phyloP scores from a whole-genome alignment of 2,888 invertebrate genomes.

The Lampropteryx suffumata region DNA sequence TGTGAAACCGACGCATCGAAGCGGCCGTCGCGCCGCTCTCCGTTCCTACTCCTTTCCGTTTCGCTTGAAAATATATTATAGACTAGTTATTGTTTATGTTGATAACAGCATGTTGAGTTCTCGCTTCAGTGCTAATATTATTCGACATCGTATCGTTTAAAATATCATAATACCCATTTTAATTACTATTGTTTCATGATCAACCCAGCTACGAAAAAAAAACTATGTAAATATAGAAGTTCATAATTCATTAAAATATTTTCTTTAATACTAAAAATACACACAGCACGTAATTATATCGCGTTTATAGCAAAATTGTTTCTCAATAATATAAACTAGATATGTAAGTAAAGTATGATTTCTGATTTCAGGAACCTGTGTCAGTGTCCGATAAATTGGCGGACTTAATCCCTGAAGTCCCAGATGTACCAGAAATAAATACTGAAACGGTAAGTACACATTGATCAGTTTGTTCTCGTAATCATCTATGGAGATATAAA shows the following conservation, averaged over 20 bases:
- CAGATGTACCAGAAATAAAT: constrained; percentile 69
- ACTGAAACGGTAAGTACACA: constrained; percentile 60
- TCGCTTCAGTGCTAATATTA: constrained; percentile 63
- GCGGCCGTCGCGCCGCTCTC: constrained; percentile 34
- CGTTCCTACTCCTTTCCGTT: constrained; percentile 43
- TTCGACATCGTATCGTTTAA: background rate
- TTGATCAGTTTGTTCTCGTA: background rate
- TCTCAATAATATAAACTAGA: no score
- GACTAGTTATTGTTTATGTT: constrained; percentile 33
- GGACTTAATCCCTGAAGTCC: constrained; percentile 71
- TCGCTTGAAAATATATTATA: constrained; percentile 42
- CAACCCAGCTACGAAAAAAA: background rate
- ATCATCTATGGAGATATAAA: no score
- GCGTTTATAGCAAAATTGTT: no score
- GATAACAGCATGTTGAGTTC: constrained; percentile 53
- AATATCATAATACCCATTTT: constrained; percentile 5
- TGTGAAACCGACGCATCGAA: constrained; percentile 23
- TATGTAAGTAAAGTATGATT: background rate
- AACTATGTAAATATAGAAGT: constrained; percentile 7
- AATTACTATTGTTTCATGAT: constrained; percentile 3
- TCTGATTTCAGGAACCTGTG: constrained; percentile 61
- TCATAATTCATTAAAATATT: background rate
- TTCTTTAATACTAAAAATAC: no score
- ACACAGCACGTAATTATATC: no score
- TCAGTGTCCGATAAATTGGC: constrained; percentile 67